Percentiles rank a stretch among this genome's conserved stretches.
These are phyloP conservation scores for Calliphora vicina DNA, from an alignment of 1,140 invertebrate species.

Conservation along the genomic window DNA sequence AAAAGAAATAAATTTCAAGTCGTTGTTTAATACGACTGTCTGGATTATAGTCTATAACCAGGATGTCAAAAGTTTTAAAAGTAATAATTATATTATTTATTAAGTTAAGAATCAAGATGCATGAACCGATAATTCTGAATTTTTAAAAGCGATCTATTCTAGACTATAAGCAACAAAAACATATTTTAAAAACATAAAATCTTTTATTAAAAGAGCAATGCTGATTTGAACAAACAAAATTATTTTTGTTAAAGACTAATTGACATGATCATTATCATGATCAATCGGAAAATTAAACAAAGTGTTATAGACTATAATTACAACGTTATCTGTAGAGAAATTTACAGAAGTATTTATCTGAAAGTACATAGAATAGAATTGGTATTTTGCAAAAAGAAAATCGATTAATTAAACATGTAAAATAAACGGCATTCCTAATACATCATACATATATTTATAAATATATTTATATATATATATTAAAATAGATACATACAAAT, in stretches of 20 bases:
- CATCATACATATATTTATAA: background rate
- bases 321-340: background rate
- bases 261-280: too few species aligned
- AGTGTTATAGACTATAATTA: background rate
- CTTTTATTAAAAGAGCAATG: too few species aligned
- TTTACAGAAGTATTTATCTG: background rate
- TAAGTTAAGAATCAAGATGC: too few species aligned
- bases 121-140: too few species aligned
- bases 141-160: too few species aligned
- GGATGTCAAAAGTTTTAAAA: background rate
- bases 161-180: too few species aligned
- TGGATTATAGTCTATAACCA: background rate
- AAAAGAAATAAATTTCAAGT: background rate
- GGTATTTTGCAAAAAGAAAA: background rate
- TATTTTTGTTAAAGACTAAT: too few species aligned
- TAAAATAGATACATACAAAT: background rate
- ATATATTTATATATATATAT: background rate
- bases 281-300: too few species aligned
- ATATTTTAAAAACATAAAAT: too few species aligned
- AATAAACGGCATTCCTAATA: constrained; percentile 7
- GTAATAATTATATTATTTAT: too few species aligned
- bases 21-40: too few species aligned
- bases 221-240: too few species aligned
- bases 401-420: background rate
- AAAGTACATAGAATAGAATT: background rate